Conservation (phyloP, 2,888 invertebrate species). For the Rhyacophila evoluta region DNA sequence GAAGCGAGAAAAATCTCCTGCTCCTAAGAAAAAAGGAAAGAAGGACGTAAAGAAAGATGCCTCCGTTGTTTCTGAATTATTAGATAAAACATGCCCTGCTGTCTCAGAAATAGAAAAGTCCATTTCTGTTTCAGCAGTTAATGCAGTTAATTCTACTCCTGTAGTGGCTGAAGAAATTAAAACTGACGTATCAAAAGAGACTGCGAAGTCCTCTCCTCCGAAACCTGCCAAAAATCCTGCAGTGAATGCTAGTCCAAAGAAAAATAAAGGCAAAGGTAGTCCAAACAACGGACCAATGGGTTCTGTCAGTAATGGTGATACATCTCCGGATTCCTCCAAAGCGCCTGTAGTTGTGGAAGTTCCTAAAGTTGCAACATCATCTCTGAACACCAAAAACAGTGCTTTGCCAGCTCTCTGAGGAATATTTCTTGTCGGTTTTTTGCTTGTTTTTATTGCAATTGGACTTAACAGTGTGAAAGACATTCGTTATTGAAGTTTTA, state of each 20-base stretch:
- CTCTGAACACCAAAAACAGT: background rate
- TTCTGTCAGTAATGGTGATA: background rate
- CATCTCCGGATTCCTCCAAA: background rate
- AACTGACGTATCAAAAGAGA: background rate
- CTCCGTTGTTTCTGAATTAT: background rate
- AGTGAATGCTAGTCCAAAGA: background rate
- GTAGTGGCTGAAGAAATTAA: background rate
- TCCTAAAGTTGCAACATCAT: background rate
- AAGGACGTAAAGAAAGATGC: background rate
- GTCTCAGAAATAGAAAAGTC: background rate
- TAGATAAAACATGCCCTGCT: background rate
- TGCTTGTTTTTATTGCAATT: conserved; percentile 32
- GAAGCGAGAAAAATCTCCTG: conserved; percentile 20
- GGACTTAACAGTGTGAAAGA: conserved; percentile 33
- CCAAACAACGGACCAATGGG: background rate
- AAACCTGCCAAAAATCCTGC: background rate
- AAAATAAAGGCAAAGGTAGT: conserved; percentile 14
- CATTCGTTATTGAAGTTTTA: conserved; percentile 31
- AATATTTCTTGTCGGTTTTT: conserved; percentile 31
- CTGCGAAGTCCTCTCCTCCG: background rate
- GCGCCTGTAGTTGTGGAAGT: background rate
- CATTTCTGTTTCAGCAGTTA: background rate
- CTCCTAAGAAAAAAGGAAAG: conserved; percentile 16
- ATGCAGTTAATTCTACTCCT: background rate
- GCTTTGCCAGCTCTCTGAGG: conserved; percentile 35